These are phyloP conservation scores for Psylliodes chrysocephalus DNA, from an alignment of 2,888 invertebrate genomes.

Conservation along the genomic window DNA sequence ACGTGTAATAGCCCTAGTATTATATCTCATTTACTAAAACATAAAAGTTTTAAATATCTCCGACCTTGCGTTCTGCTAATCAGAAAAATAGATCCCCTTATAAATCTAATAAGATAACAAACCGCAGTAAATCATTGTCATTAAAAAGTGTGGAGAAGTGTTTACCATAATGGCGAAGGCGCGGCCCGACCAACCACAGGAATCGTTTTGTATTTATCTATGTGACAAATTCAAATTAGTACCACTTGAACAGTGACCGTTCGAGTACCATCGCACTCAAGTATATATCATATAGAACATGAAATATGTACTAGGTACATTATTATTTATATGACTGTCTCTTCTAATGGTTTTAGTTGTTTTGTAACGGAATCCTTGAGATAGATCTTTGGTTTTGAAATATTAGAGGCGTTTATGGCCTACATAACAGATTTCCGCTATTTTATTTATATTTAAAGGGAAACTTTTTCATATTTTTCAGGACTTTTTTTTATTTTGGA, in stretches of 20 bases:
- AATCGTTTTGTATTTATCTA: slow-evolving; percentile 20
- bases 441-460: too few relatives aligned
- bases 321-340: background rate
- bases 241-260: slow-evolving; percentile 4
- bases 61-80: too few relatives aligned
- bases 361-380: background rate
- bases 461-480: too few relatives aligned
- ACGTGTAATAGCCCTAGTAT: too few relatives aligned
- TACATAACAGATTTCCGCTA: too few relatives aligned
- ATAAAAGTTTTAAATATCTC: too few relatives aligned
- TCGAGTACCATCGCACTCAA: slow-evolving; percentile 12
- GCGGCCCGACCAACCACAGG: slow-evolving; percentile 11
- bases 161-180: slow-evolving; percentile 27
- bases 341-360: background rate
- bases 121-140: slow-evolving; percentile 1
- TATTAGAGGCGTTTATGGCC: too few relatives aligned
- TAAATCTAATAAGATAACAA: background rate
- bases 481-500: too few relatives aligned
- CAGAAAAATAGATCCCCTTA: too few relatives aligned
- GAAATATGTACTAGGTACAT: slow-evolving; percentile 18
- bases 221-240: slow-evolving; percentile 27
- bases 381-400: background rate
- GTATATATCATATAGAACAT: slow-evolving; percentile 10
- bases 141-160: slow-evolving; percentile 4
- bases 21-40: too few relatives aligned